Base-by-base conservation (phyloP, 2,888 invertebrate species). In the Listrodromus nycthemerus region DNA sequence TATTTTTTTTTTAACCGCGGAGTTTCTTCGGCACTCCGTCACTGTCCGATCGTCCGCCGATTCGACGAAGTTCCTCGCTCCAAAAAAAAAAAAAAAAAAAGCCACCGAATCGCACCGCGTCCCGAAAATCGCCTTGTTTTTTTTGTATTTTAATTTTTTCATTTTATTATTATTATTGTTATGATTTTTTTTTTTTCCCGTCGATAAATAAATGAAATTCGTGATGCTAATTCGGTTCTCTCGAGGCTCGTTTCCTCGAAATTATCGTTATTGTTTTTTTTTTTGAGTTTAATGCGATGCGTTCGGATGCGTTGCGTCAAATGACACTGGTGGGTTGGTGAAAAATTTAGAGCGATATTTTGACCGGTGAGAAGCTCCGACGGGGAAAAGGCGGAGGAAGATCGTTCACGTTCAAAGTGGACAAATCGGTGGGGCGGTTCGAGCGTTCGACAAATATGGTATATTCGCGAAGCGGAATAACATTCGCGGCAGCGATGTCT, bases 401-500 rank as follows among this genome's bases (percentile, higher is more conserved):
- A 27, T 41, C 67, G 69, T 75, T 21, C 45, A 48, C 30, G 33
- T 75, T 83, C 66, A 80, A 69, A 79, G 82, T 58, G 33, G 55
- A 24, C 55, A 13, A 55, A 24, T 13, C 52, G 33, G n/a, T n/a
- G 7, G 21, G n/a, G n/a, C 24, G 45, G 30, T 48, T 8, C 30
- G 13, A 33, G 45, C 24, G 41, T 55, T 66, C 30, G 67, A 78
- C 66, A 83, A 79, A 79, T 75, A 79, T 70, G 79, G 45, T 41
- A 48, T 78, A 45, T 41, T 55, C 50, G 45, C 21, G 19, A 27
- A 75, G 70, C 58, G 74, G 52, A 66, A 79, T 75, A 75, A 80
- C 70, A 50, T 80, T 65, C 58, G 41, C 16, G 3, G 33, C 21
- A 16, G 7, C 21, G 67, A 41, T 7, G 61, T 33, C 45, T 61